phyloP scores from a whole-genome alignment of 2,888 invertebrate genomes.

The Agelastica alni region DNA sequence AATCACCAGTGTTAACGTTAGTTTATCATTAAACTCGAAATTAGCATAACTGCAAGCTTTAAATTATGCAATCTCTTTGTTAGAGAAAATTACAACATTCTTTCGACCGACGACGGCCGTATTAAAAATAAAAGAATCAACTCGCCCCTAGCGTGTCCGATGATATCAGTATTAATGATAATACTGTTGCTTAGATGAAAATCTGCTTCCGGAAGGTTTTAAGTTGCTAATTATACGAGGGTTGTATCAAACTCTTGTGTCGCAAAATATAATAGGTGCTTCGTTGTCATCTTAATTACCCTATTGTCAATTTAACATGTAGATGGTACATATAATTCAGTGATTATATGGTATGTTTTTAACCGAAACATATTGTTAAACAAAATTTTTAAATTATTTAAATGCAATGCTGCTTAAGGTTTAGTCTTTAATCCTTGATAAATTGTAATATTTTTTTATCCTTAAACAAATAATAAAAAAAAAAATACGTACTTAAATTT shows the following conservation, averaged over 20 bases:
- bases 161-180: slow-evolving; percentile 28
- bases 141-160: slow-evolving; percentile 18
- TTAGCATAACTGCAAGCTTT: slow-evolving; percentile 17
- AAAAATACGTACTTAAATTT: too few species aligned
- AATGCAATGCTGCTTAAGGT: too few species aligned
- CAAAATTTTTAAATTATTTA: too few species aligned
- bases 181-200: slow-evolving; percentile 25
- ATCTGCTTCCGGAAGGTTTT: slow-evolving; percentile 30
- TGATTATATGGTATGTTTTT: too few species aligned
- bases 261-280: not conserved
- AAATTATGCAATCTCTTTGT: slow-evolving; percentile 26
- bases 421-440: too few species aligned
- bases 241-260: not conserved
- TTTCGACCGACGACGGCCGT: slow-evolving; percentile 14
- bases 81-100: slow-evolving; percentile 20
- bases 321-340: too few species aligned
- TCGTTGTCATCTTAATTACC: too few species aligned
- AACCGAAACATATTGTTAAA: too few species aligned
- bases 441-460: too few species aligned
- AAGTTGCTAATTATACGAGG: not conserved
- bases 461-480: too few species aligned
- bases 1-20: slow-evolving; percentile 10
- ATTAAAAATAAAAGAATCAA: slow-evolving; percentile 11
- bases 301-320: too few species aligned
- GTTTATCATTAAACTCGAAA: slow-evolving; percentile 6